Evolutionary conservation across 1,140 invertebrate species (phyloP), one percentile per base, ranked within the genome.

Genomic region (Hydropsyche tenuis): DNA sequence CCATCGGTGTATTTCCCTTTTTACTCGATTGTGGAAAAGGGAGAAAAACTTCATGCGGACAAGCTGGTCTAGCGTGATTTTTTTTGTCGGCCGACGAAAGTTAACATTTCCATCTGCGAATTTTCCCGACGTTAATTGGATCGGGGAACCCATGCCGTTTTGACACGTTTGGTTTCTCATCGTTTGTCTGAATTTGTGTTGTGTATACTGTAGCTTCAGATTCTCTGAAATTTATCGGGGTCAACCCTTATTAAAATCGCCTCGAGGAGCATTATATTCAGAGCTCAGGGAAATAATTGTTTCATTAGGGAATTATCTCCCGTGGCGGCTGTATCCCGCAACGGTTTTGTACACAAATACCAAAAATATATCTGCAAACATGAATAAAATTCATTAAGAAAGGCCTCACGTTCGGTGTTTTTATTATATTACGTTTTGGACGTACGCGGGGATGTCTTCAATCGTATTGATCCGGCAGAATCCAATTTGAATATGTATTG

Each of bases 231-330:
- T 53, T 18, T 53, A 18, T n/a, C 45, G 14, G 2, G 18, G 18
- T 14, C 45, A 46, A 46, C 48, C 48, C 48, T 18, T 53, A 53
- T 53, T 53, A 53, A 53, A 53, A 53, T 53, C n/a, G n/a, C 48
- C 48, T 53, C 6, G 48, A 20, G 48, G 48, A 1, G 48, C 16
- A 9, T 53, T 4, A 53, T 18, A 53, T 53, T 53, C 48, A 7
- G 45, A 20, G 48, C 48, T 53, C 48, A 53, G 16, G 48, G 48
- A 53, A 53, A 53, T 53, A 53, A 53, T 53, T 53, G 48, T 53
- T 53, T 53, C 48, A 53, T 53, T 53, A 53, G 48, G 16, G 48
- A 53, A 53, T 53, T 53, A 53, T 53, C 48, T 53, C 48, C 48
- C 16, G 48, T 14, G 4, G 46, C 4, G 12, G 46, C 30, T 37